These are phyloP conservation scores for Chionoecetes opilio DNA, from an alignment of 1,140 invertebrate genomes.

Conservation along the genomic window DNA sequence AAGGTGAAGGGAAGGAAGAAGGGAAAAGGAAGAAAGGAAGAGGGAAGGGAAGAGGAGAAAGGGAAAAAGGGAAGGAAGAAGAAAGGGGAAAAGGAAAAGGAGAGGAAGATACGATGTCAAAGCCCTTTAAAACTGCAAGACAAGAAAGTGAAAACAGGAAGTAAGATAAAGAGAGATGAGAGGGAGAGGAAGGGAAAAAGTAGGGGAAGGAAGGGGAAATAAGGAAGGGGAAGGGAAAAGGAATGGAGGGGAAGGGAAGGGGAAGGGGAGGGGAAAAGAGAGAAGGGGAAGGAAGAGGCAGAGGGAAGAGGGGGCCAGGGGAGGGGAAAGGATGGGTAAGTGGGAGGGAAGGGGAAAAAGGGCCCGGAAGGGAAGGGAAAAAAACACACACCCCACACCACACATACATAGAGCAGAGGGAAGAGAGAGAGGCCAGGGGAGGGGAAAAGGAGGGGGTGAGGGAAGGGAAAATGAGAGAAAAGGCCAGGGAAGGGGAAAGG, in stretches of 20 bases:
- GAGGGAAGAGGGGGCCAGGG: background rate
- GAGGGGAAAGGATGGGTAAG: background rate
- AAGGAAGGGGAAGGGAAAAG: background rate
- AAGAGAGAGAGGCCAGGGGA: background rate
- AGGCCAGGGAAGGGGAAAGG: background rate
- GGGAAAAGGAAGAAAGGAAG: background rate
- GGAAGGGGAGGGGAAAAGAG: background rate
- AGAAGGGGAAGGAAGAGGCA: background rate
- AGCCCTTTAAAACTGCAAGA: background rate
- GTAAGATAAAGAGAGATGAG: background rate
- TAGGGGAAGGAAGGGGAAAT: background rate
- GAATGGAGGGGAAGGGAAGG: background rate
- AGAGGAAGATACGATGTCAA: background rate
- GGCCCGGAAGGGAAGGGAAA: background rate
- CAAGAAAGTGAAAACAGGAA: background rate
- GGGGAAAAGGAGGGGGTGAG: background rate
- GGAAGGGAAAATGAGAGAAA: background rate
- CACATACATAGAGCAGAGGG: no score
- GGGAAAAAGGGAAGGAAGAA: background rate
- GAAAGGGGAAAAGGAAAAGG: background rate
- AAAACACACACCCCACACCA: no score
- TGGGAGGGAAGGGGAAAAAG: background rate
- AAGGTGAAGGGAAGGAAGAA: background rate
- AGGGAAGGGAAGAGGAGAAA: background rate
- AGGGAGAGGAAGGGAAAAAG: background rate